Conservation (phyloP, 2,113 vertebrate genomes). For the Eclectus roratus region DNA sequence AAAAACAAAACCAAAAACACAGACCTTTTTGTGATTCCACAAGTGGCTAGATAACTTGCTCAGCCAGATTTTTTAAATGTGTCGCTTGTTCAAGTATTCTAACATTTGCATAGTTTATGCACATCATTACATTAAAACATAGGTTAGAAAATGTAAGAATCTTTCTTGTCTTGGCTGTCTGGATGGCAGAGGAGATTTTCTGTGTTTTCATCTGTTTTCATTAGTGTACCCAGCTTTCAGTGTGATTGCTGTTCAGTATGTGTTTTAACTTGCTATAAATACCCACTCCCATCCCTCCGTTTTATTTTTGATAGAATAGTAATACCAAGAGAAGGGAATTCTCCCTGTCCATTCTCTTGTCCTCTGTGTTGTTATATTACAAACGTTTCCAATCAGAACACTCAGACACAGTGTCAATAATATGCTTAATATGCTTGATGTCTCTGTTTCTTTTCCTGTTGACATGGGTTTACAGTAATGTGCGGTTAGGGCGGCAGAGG, state of each 20-base stretch:
- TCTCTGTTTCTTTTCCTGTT: background rate
- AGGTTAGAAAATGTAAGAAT: background rate
- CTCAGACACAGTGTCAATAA: too few species aligned
- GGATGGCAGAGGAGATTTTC: background rate
- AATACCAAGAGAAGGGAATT: background rate
- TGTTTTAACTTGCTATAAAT: background rate
- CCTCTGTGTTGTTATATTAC: background rate
- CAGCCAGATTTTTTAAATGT: background rate
- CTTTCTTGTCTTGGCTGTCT: background rate
- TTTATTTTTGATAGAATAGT: background rate
- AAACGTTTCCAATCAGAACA: background rate
- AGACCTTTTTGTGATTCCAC: background rate
- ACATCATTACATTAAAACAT: background rate
- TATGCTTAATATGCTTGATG: background rate
- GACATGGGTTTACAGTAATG: background rate
- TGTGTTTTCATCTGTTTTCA: background rate
- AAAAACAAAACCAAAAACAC: too few species aligned
- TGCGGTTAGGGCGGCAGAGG: background rate
- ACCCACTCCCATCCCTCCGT: accelerated
- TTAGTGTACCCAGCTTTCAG: background rate
- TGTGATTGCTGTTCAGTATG: background rate
- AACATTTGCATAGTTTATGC: background rate
- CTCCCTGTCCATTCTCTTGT: background rate
- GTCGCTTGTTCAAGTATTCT: background rate
- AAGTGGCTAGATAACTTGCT: background rate